Evolutionary conservation across 2,797 vertebrate genomes (phyloP).

Genomic region (Onychomys leucogaster): DNA sequence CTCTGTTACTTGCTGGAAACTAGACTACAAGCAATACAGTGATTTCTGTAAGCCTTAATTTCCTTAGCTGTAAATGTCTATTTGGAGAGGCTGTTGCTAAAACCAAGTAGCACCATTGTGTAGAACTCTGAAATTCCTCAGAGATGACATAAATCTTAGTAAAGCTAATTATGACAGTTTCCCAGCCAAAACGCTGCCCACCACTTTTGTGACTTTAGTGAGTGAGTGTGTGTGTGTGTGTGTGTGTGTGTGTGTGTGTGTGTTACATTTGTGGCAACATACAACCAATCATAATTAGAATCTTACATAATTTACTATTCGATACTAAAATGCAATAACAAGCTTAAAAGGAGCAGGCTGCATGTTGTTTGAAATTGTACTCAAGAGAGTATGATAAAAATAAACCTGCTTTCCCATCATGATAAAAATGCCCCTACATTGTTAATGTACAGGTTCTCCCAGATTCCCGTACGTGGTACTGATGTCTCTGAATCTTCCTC

Average conservation of each 20-base stretch:
- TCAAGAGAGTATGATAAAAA: slow-evolving; percentile 49
- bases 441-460: not conserved
- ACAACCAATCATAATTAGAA: not conserved
- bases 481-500: slow-evolving; percentile 22
- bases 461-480: not conserved
- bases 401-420: slow-evolving; percentile 39
- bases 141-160: not conserved
- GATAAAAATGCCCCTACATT: not conserved
- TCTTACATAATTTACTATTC: slow-evolving; percentile 20
- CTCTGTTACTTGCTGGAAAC: not conserved
- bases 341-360: not conserved
- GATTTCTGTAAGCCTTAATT: slow-evolving; percentile 11
- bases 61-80: slow-evolving; percentile 23
- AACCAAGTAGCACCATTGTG: slow-evolving; percentile 26
- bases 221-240: not conserved
- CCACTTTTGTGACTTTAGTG: not conserved
- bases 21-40: not conserved
- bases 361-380: slow-evolving; percentile 41
- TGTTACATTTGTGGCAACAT: not conserved
- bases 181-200: not conserved
- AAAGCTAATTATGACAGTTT: not conserved
- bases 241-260: not conserved
- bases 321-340: slow-evolving; percentile 44
- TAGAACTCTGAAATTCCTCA: slow-evolving; percentile 28
- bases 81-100: slow-evolving; percentile 27